phyloP scores from a whole-genome alignment of 1,140 invertebrate genomes.

The Penaeus vannamei region DNA sequence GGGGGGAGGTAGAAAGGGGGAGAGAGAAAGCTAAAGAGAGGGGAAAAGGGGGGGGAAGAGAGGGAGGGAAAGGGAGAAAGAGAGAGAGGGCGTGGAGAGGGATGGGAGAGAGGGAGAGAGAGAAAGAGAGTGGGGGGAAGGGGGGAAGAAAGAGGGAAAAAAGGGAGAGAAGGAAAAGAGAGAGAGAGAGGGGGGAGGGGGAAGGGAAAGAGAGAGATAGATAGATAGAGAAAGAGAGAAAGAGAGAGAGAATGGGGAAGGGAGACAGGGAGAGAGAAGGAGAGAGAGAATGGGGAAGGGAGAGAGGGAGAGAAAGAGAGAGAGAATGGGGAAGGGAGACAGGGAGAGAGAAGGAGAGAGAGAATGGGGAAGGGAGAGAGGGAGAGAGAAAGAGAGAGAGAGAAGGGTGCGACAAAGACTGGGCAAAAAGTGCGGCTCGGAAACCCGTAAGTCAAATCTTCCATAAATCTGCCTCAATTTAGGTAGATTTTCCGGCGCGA shows the following conservation, averaged over 20 bases:
- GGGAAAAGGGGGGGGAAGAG: not conserved
- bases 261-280: not conserved
- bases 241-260: not conserved
- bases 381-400: slow-evolving; percentile 2
- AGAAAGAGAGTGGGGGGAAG: not conserved
- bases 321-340: not conserved
- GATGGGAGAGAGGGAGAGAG: not conserved
- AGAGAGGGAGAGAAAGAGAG: not conserved
- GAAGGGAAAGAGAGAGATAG: not conserved
- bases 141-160: not conserved
- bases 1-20: no score
- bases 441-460: not conserved
- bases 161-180: not conserved
- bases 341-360: not conserved
- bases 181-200: not conserved
- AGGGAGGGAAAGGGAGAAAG: not conserved
- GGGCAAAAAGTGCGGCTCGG: not conserved
- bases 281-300: not conserved
- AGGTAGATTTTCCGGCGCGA: not conserved
- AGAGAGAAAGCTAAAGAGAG: no score
- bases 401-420: not conserved
- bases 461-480: no score
- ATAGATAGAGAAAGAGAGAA: not conserved
- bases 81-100: not conserved
- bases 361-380: not conserved